Conservation (phyloP, 2,888 invertebrate genomes). For the Eugnorisma glareosa region DNA sequence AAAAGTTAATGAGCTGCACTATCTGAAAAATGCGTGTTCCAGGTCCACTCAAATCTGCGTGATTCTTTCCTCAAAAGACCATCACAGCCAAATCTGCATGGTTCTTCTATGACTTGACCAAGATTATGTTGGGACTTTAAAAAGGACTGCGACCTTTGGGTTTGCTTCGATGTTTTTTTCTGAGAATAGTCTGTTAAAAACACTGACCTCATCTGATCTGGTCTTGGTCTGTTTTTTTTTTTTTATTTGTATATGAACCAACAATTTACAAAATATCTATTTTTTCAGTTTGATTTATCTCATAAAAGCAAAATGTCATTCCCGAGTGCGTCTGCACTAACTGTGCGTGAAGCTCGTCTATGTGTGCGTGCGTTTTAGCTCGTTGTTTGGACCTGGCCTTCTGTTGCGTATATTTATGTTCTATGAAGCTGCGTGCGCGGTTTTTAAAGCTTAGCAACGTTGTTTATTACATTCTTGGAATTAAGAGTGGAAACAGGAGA, state of each 20-base stretch:
- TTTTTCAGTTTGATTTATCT: too few species aligned
- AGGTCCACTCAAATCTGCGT: background rate
- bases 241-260: background rate
- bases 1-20: background rate
- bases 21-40: background rate
- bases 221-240: background rate
- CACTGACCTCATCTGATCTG: background rate
- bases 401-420: background rate
- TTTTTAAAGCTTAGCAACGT: constrained; percentile 46
- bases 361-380: background rate
- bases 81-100: background rate
- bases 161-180: background rate
- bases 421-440: constrained; percentile 4
- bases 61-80: background rate
- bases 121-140: background rate
- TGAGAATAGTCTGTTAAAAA: background rate
- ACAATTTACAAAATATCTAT: background rate
- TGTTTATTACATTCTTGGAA: constrained; percentile 52
- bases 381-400: background rate
- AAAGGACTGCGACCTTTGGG: background rate
- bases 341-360: background rate
- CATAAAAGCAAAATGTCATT: background rate
- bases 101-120: background rate
- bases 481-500: constrained; percentile 44
- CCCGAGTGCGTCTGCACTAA: background rate